phyloP scores from a whole-genome alignment of 2,797 vertebrate genomes.

The Acanthurus tractus region DNA sequence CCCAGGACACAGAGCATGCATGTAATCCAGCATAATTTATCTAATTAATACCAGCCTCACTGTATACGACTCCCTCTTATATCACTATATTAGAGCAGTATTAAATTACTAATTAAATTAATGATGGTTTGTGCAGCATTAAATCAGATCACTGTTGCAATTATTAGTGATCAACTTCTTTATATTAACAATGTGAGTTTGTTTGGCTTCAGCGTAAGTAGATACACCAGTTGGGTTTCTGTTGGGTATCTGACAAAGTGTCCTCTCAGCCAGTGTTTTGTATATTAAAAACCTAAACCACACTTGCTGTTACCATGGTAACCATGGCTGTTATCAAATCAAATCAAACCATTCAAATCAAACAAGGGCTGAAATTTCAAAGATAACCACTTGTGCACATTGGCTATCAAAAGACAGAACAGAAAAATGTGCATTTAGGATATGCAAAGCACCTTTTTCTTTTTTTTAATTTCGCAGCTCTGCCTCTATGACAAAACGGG shows the following conservation, averaged over 20 bases:
- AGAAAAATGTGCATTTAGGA: conserved; percentile 1
- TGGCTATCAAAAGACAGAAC: background rate
- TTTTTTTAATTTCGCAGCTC: background rate
- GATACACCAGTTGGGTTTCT: background rate
- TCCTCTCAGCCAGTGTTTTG: background rate
- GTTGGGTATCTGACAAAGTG: background rate
- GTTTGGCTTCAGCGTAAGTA: background rate
- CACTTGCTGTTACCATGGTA: background rate
- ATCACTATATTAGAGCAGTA: background rate
- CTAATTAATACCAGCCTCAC: background rate
- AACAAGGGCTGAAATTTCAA: background rate
- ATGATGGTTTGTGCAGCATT: background rate
- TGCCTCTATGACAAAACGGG: background rate
- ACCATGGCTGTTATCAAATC: background rate
- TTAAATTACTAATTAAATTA: background rate
- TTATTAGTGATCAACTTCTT: background rate
- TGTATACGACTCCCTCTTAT: background rate
- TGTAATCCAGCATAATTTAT: background rate
- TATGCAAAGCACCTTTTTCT: conserved; percentile 1
- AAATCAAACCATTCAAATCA: background rate
- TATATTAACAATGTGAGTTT: background rate
- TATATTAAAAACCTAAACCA: background rate
- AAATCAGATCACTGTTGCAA: background rate
- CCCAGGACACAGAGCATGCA: background rate
- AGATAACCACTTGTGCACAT: background rate